A percentile compares a stretch with the other conserved stretches of the same genome.
Conservation (phyloP, 2,113 vertebrate species). For the Rhinogobius similis region DNA sequence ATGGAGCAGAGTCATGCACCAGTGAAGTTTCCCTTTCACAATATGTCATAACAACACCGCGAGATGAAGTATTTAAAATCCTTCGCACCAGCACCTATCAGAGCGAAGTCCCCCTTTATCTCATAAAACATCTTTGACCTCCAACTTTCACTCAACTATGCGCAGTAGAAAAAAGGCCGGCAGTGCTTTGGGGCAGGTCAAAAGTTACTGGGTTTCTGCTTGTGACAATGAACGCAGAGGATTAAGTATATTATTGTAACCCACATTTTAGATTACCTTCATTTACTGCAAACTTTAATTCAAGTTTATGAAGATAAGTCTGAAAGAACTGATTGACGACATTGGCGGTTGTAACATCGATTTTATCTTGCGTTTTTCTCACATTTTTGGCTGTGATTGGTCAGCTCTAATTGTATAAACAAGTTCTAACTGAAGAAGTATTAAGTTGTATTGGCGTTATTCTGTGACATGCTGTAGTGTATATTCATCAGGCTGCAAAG, state of each 20-base stretch:
- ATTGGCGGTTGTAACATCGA: no score
- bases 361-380: no score
- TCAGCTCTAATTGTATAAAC: background rate
- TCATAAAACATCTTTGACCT: slow-evolving; percentile 9
- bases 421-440: background rate
- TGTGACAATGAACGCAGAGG: background rate
- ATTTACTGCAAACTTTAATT: background rate
- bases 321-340: no score
- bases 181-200: background rate
- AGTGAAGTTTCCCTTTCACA: slow-evolving; percentile 15
- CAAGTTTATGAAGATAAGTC: no score
- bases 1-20: slow-evolving; percentile 15
- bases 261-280: background rate
- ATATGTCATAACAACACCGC: slow-evolving; percentile 29
- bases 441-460: background rate
- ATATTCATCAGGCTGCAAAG: background rate
- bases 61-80: background rate
- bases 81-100: background rate
- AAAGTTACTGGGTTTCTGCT: background rate
- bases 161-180: background rate
- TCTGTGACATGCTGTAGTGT: background rate
- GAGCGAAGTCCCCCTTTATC: slow-evolving; percentile 30
- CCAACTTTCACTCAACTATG: slow-evolving; percentile 3
- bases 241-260: background rate
- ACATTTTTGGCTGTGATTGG: background rate